Evolutionary conservation across 2,888 invertebrate species (phyloP).

Genomic region (Amphipoea oculea): DNA sequence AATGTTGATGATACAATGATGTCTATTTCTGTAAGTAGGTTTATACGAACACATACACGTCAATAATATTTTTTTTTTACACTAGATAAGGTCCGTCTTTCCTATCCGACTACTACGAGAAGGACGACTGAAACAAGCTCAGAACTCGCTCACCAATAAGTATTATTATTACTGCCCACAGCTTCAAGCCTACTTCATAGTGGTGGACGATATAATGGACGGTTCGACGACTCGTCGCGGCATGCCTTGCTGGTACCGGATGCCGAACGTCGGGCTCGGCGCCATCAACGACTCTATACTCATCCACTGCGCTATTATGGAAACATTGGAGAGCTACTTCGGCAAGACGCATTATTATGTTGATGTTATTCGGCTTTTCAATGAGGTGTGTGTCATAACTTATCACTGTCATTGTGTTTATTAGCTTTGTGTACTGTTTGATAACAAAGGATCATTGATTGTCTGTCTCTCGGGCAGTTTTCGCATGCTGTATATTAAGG

Average conservation of each 20-base stretch:
- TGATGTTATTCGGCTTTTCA: conserved; percentile 94
- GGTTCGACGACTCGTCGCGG: conserved; percentile 95
- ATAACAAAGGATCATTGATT: background rate
- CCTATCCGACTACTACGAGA: background rate
- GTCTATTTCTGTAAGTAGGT: too few relatives aligned
- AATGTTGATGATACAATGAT: background rate
- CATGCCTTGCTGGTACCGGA: conserved; percentile 96
- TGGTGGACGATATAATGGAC: conserved; percentile 98
- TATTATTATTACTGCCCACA: conserved; percentile 76
- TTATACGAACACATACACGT: background rate
- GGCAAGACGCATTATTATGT: conserved; percentile 92
- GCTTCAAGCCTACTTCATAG: conserved; percentile 96
- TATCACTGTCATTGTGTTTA: conserved; percentile 38
- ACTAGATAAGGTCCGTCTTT: background rate
- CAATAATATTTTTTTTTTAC: background rate
- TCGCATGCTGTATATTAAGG: background rate
- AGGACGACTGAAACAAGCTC: background rate
- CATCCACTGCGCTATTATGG: conserved; percentile 94
- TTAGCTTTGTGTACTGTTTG: background rate
- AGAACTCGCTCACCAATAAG: background rate
- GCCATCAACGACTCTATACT: conserved; percentile 97
- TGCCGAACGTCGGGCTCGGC: conserved; percentile 92
- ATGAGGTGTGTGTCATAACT: conserved; percentile 90
- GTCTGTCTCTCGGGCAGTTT: background rate
- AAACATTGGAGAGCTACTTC: conserved; percentile 93